Evolutionary conservation across 2,888 invertebrate species (phyloP), one percentile per base, ranked within the genome.

Genomic region (Rutpela maculata): DNA sequence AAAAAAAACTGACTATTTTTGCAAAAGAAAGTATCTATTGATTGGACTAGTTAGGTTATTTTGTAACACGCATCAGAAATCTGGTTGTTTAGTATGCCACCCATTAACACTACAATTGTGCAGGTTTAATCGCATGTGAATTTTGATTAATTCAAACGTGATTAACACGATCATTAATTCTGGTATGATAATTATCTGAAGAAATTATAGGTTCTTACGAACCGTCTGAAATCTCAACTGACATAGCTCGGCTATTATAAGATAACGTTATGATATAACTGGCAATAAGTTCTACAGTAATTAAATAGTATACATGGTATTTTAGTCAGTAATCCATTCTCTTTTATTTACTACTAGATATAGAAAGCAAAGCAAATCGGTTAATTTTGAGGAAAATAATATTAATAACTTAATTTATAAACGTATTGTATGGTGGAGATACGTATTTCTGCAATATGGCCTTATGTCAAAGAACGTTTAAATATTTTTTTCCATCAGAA

Each of bases 131-230:
- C n/a, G n/a, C n/a, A 43, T 43, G 43, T 50, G 50, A 50, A 50
- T 50, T 50, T n/a, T 50, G 50, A 50, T 50, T 50, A 50, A 50
- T 50, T 50, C 50, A n/a, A 50, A 50, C 50, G 50, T 50, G 50
- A 50, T 50, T n/a, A 50, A 15, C n/a, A 50, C n/a, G n/a, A 6
- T 6, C 50, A 50, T 50, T 15, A 50, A 15, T 12, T 50, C 43
- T 50, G 50, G 50, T n/a, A 17, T 15, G 38, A 38, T 43, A 43
- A 43, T 35, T 43, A 43, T 43, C 11, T 12, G 43, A 15, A 43
- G 43, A 43, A 43, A 43, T 43, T 43, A 43, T 43, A 43, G 43
- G 43, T 43, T 43, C 15, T 11, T 43, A 43, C 12, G 15, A 43
- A 43, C 12, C 43, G 12, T 43, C 43, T 43, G 11, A 43, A 43